phyloP scores from a whole-genome alignment of 2,797 vertebrate species.

The Varecia variegata region DNA sequence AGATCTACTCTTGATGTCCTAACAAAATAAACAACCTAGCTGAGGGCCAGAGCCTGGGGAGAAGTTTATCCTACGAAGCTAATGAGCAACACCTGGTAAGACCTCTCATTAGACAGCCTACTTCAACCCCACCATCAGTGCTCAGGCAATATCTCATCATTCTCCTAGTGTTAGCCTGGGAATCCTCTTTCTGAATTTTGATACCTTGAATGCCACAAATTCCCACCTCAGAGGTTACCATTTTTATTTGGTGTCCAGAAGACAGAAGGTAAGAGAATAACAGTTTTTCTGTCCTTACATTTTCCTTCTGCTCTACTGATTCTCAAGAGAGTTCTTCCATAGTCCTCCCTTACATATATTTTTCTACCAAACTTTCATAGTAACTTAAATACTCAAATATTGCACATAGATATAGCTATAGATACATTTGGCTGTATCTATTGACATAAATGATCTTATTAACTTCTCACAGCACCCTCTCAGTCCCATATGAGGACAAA shows the following conservation, averaged over 20 bases:
- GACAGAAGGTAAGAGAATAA: background rate
- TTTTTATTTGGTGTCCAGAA: conserved; percentile 23
- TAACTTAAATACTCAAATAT: background rate
- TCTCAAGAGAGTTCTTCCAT: background rate
- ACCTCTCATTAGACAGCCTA: background rate
- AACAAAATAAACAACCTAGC: background rate
- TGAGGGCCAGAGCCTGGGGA: background rate
- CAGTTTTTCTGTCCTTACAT: background rate
- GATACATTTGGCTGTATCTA: background rate
- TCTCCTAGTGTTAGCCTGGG: background rate
- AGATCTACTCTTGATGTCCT: background rate
- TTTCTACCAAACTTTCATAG: background rate
- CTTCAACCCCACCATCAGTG: background rate
- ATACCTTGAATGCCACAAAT: background rate
- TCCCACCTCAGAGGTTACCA: background rate
- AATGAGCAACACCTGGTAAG: background rate
- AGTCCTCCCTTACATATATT: background rate
- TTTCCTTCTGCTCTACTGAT: background rate
- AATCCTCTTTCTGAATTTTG: background rate
- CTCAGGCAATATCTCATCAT: background rate
- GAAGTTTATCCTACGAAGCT: background rate
- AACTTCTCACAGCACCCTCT: background rate
- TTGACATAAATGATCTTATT: background rate
- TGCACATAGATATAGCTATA: background rate
- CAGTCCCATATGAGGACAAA: background rate